phyloP scores from a whole-genome alignment of 2,888 invertebrate genomes.

The Oscheius sp. region DNA sequence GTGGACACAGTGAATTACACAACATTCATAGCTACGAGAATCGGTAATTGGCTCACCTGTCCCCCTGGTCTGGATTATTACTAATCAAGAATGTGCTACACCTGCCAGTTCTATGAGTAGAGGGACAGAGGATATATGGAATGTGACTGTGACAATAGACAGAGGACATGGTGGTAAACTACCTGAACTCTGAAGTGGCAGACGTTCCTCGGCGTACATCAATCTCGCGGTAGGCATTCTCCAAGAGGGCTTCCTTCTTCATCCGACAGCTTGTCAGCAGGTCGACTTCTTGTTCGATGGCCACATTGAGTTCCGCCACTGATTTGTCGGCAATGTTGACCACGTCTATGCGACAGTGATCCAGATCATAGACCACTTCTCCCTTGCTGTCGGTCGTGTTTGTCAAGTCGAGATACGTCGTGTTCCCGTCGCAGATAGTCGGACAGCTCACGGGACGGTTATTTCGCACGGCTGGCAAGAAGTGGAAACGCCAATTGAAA shows the following conservation, averaged over 20 bases:
- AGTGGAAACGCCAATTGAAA: conserved; percentile 51
- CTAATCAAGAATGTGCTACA: conserved; percentile 11
- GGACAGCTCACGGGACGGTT: conserved; percentile 32
- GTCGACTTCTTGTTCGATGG: conserved; percentile 38
- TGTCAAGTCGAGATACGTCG: conserved; percentile 4
- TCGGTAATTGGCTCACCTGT: conserved; percentile 17
- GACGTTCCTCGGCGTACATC: background rate
- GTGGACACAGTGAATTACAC: background rate
- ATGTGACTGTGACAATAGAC: too few species aligned
- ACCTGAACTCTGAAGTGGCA: too few species aligned
- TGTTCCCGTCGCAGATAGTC: background rate
- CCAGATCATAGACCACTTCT: conserved; percentile 22
- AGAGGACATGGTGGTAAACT: too few species aligned
- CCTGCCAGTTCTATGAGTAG: too few species aligned
- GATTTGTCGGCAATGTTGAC: conserved; percentile 20
- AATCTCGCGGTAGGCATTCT: conserved; percentile 42
- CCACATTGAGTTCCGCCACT: conserved; percentile 40
- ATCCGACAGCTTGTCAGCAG: conserved; percentile 12
- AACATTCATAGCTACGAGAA: background rate
- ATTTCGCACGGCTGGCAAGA: conserved; percentile 45
- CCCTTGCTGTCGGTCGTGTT: background rate
- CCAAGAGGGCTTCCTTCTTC: conserved; percentile 28
- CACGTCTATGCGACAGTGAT: conserved; percentile 14
- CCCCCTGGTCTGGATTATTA: background rate
- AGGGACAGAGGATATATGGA: too few species aligned